Percentiles rank a stretch among this genome's conserved stretches.
Conservation (phyloP, 1,140 invertebrate genomes). For the Pinna nobilis region DNA sequence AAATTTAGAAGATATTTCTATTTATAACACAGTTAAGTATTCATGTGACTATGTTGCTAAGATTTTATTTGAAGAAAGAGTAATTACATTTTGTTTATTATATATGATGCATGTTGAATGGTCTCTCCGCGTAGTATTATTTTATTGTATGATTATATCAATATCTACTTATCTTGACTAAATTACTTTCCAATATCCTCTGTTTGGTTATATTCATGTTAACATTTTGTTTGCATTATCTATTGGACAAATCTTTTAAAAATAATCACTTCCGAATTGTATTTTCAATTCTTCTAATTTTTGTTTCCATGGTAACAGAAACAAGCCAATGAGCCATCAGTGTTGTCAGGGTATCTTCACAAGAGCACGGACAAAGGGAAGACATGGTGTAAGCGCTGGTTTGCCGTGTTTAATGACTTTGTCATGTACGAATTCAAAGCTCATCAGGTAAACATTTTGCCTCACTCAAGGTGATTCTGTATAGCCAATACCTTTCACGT, state of each 20-base stretch:
- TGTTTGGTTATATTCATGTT: neutral
- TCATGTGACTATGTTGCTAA: too few relatives aligned
- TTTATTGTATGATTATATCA: too few relatives aligned
- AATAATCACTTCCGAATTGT: neutral
- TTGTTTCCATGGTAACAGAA: too few relatives aligned
- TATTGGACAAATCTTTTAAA: neutral
- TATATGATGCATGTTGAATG: too few relatives aligned
- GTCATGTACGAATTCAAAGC: constrained; percentile 81
- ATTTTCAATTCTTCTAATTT: constrained; percentile 43
- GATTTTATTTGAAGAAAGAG: too few relatives aligned
- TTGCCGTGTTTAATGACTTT: constrained; percentile 80
- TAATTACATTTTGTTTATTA: too few relatives aligned
- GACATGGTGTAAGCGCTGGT: constrained; percentile 79
- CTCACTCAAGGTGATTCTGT: neutral
- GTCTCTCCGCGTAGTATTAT: too few relatives aligned
- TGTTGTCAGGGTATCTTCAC: constrained; percentile 79
- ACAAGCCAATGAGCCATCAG: constrained; percentile 77
- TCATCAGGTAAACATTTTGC: constrained; percentile 74
- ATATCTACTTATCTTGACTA: too few relatives aligned
- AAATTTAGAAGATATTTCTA: too few relatives aligned
- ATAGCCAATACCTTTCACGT: neutral
- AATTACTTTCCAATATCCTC: too few relatives aligned
- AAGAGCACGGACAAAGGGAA: constrained; percentile 78
- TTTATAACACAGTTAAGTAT: too few relatives aligned
- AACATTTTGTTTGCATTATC: neutral